A percentile compares a stretch with the other conserved stretches of the same genome.
These are phyloP conservation scores for Amblyopsis rosae DNA, from an alignment of 2,113 vertebrate species.

Conservation along the genomic window DNA sequence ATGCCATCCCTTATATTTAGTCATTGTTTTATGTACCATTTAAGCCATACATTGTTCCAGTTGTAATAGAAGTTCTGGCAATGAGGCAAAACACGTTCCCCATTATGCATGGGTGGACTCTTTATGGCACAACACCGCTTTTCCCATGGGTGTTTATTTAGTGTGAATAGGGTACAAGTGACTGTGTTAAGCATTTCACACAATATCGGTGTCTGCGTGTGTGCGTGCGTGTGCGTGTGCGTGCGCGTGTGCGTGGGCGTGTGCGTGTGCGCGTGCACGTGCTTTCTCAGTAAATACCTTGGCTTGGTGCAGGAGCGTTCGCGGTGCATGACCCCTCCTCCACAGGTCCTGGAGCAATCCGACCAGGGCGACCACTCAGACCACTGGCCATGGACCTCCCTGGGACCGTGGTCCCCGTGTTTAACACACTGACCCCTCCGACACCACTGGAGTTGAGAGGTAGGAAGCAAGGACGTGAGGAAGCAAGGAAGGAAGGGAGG, in stretches of 20 bases:
- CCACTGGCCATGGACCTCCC: conserved; percentile 90
- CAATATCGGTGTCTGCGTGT: no score
- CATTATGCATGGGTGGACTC: no score
- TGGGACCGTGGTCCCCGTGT: conserved; percentile 88
- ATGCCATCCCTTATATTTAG: no score
- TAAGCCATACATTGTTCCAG: no score
- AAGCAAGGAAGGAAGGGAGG: not conserved
- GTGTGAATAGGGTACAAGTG: no score
- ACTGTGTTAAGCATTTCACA: no score
- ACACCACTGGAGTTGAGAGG: conserved; percentile 85
- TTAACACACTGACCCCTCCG: conserved; percentile 93
- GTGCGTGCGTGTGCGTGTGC: not conserved
- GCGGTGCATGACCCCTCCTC: conserved; percentile 85
- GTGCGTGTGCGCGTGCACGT: conserved; percentile 1
- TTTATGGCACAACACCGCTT: no score
- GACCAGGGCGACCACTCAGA: conserved; percentile 91
- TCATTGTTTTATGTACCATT: no score
- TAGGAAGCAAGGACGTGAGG: not conserved
- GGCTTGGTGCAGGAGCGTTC: conserved; percentile 93
- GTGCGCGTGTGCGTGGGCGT: not conserved
- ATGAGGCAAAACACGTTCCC: no score
- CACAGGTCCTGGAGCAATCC: conserved; percentile 91
- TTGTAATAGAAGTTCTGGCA: no score
- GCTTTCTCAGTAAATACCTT: conserved; percentile 77
- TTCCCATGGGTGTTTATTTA: no score